Conservation (phyloP, 2,888 invertebrate genomes). For the Marasmarcha lunaedactyla region DNA sequence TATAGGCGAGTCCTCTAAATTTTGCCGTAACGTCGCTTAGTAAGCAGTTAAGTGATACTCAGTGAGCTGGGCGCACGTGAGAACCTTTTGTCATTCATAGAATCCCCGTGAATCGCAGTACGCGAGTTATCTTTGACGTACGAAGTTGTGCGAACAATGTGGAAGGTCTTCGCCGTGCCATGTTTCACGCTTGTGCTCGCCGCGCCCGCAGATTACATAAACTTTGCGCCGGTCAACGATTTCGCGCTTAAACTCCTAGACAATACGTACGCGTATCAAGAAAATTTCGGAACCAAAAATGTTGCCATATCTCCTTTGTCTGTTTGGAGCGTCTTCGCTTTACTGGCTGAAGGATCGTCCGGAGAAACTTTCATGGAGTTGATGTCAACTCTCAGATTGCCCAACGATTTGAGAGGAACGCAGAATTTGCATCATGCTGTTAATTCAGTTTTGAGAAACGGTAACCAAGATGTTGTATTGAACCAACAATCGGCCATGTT, state of each 20-base stretch:
- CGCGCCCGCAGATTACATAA: slow-evolving; percentile 29
- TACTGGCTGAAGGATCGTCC: slow-evolving; percentile 51
- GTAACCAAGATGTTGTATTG: slow-evolving; percentile 35
- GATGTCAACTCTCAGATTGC: slow-evolving; percentile 36
- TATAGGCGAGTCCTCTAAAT: background rate
- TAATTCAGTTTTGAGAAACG: slow-evolving; percentile 30
- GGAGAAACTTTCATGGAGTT: slow-evolving; percentile 50
- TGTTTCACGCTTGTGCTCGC: slow-evolving; percentile 29
- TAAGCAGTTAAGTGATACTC: slow-evolving; percentile 42
- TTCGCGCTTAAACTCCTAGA: slow-evolving; percentile 46
- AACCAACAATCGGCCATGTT: slow-evolving; percentile 46
- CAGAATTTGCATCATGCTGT: slow-evolving; percentile 41
- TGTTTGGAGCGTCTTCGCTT: slow-evolving; percentile 50
- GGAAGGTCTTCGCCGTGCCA: slow-evolving; percentile 27
- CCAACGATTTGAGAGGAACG: slow-evolving; percentile 39
- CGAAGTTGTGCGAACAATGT: slow-evolving; percentile 28
- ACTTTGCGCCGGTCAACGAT: slow-evolving; percentile 39
- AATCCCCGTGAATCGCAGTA: slow-evolving; percentile 28
- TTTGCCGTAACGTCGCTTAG: slow-evolving; percentile 26
- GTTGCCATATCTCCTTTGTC: slow-evolving; percentile 51
- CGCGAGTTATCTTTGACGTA: slow-evolving; percentile 27
- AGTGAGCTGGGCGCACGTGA: slow-evolving; percentile 40
- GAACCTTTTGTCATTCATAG: slow-evolving; percentile 34
- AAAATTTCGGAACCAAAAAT: slow-evolving; percentile 43
- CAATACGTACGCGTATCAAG: slow-evolving; percentile 44